Evolutionary conservation across 2,888 invertebrate genomes (phyloP).

Genomic region (Choreutis nemorana): DNA sequence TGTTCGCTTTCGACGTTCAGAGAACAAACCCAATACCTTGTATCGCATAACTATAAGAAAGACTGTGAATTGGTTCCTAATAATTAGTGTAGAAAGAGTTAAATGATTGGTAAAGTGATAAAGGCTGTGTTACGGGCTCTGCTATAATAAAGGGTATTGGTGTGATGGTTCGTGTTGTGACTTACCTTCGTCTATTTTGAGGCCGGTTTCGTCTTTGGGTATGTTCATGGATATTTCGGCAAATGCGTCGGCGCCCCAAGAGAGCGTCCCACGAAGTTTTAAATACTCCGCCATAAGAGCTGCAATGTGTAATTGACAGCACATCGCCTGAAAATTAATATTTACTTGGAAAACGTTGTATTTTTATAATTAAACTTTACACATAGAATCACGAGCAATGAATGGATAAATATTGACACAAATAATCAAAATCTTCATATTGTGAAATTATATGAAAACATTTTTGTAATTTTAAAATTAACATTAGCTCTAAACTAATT

Average conservation of each 20-base stretch:
- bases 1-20: slow-evolving; percentile 63
- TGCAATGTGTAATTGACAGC: slow-evolving; percentile 93
- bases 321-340: slow-evolving; percentile 74
- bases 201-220: slow-evolving; percentile 82
- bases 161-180: slow-evolving; percentile 12
- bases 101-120: slow-evolving; percentile 15
- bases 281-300: slow-evolving; percentile 95
- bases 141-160: slow-evolving; percentile 23
- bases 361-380: too few relatives aligned
- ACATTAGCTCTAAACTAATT: too few relatives aligned
- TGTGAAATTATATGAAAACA: too few relatives aligned
- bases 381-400: too few relatives aligned
- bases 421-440: too few relatives aligned
- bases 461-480: too few relatives aligned
- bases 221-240: slow-evolving; percentile 86
- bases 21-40: slow-evolving; percentile 47
- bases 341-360: too few relatives aligned
- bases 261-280: slow-evolving; percentile 73
- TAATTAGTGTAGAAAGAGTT: slow-evolving; percentile 12
- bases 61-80: slow-evolving; percentile 45
- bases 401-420: too few relatives aligned
- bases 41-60: slow-evolving; percentile 44
- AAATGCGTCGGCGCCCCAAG: slow-evolving; percentile 90
- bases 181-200: slow-evolving; percentile 83
- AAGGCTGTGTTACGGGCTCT: slow-evolving; percentile 36